phyloP scores from a whole-genome alignment of 1,140 invertebrate species.

The Bombyx mandarina region DNA sequence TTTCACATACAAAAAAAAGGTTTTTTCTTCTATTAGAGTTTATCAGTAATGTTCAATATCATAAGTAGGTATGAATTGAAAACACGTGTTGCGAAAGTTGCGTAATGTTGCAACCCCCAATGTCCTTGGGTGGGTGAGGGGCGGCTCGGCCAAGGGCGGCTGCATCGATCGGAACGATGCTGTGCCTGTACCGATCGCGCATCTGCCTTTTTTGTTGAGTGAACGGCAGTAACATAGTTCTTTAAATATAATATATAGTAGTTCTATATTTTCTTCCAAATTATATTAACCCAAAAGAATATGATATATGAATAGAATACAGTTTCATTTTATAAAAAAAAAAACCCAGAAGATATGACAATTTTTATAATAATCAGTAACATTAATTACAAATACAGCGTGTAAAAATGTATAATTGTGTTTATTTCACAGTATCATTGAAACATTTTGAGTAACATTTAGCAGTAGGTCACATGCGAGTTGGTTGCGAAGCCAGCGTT shows the following conservation, averaged over 20 bases:
- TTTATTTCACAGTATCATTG: neutral
- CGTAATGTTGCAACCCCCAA: constrained; percentile 42
- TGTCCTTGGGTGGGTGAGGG: constrained; percentile 28
- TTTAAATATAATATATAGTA: too few species aligned
- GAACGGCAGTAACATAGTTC: too few species aligned
- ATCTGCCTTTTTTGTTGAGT: neutral
- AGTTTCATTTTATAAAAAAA: too few species aligned
- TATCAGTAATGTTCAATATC: neutral
- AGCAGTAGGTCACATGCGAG: too few species aligned
- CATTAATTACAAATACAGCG: too few species aligned
- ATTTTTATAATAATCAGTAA: too few species aligned
- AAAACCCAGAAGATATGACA: too few species aligned
- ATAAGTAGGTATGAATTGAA: neutral
- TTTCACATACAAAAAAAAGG: neutral
- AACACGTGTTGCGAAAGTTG: constrained; percentile 20
- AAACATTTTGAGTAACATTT: too few species aligned
- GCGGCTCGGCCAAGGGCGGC: constrained; percentile 59
- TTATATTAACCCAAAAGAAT: too few species aligned
- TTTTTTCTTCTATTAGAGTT: neutral
- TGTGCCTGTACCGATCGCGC: constrained; percentile 17
- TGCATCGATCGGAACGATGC: constrained; percentile 40
- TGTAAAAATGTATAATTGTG: neutral
- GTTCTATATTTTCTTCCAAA: too few species aligned
- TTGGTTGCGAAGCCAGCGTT: too few species aligned
- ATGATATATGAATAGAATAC: too few species aligned